Evolutionary conservation across 2,888 invertebrate genomes (phyloP).

Genomic region (Linnaemya vulpina): DNA sequence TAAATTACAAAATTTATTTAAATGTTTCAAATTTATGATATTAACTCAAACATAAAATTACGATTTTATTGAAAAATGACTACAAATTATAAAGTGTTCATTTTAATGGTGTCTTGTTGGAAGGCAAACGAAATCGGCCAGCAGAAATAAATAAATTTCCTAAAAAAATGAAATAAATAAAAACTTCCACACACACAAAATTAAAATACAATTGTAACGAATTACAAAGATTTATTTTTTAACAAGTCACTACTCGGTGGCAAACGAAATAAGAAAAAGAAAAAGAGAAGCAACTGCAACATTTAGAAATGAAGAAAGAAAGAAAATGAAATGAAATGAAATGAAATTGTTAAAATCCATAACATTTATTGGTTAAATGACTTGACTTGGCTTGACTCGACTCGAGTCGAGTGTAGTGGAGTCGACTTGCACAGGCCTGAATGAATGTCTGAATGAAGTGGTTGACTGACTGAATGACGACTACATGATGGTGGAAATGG

Average conservation of each 20-base stretch:
- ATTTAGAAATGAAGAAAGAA: conserved; percentile 52
- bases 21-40: conserved; percentile 57
- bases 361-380: conserved; percentile 70
- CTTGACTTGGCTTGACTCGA: conserved; percentile 36
- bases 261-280: conserved; percentile 13
- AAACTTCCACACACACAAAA: conserved; percentile 25
- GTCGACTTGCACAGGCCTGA: conserved; percentile 37
- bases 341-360: conserved; percentile 70
- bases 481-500: conserved; percentile 47
- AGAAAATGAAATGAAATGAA: too few species aligned
- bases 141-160: conserved; percentile 1
- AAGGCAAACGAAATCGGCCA: conserved; percentile 54
- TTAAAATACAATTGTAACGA: conserved; percentile 44
- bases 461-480: conserved; percentile 28
- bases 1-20: conserved; percentile 62
- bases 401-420: too few species aligned
- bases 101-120: conserved; percentile 45
- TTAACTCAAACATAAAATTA: conserved; percentile 66
- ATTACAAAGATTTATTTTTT: conserved; percentile 30
- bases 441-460: conserved; percentile 34
- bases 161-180: neutral
- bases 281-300: conserved; percentile 30
- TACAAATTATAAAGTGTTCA: conserved; percentile 67
- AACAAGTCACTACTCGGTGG: conserved; percentile 33
- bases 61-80: conserved; percentile 70